A percentile compares a stretch with the other conserved stretches of the same genome.
Conservation (phyloP, 2,797 vertebrate genomes). For the Serranus cabrilla region DNA sequence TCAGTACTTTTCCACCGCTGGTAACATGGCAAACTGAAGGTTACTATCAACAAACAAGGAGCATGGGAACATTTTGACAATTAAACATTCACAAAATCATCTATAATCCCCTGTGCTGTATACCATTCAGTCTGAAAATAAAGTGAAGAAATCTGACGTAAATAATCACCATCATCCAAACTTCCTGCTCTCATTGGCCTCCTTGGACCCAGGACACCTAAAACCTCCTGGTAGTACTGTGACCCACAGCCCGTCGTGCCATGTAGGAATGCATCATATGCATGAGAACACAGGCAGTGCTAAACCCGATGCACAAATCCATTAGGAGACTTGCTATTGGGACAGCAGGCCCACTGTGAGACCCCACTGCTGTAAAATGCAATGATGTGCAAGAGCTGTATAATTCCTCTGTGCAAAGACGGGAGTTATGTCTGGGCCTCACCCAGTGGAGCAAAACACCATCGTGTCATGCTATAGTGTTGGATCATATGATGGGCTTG, state of each 20-base stretch:
- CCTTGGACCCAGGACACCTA: constrained; percentile 43
- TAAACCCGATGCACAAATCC: constrained; percentile 73
- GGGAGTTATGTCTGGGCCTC: constrained; percentile 38
- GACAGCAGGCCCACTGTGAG: constrained; percentile 61
- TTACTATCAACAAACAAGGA: constrained; percentile 35
- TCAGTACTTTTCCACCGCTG: background rate
- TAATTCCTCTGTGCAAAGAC: constrained; percentile 66
- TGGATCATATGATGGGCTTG: constrained; percentile 34
- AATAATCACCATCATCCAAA: constrained; percentile 38
- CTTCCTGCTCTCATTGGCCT: constrained; percentile 40
- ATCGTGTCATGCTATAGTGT: constrained; percentile 34
- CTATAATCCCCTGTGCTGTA: constrained; percentile 9
- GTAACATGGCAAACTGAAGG: background rate
- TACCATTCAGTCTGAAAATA: constrained; percentile 37
- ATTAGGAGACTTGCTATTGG: constrained; percentile 73
- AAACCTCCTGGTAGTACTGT: constrained; percentile 59
- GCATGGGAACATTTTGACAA: constrained; percentile 30
- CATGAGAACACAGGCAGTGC: constrained; percentile 75
- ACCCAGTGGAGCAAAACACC: constrained; percentile 34
- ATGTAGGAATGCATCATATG: constrained; percentile 72
- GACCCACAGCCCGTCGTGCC: constrained; percentile 64
- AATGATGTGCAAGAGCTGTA: constrained; percentile 70
- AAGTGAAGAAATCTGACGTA: constrained; percentile 27
- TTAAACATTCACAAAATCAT: constrained; percentile 19
- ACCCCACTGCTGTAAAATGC: constrained; percentile 67